These are phyloP conservation scores for Argya squamiceps DNA, from an alignment of 2,797 vertebrate species.

Conservation along the genomic window DNA sequence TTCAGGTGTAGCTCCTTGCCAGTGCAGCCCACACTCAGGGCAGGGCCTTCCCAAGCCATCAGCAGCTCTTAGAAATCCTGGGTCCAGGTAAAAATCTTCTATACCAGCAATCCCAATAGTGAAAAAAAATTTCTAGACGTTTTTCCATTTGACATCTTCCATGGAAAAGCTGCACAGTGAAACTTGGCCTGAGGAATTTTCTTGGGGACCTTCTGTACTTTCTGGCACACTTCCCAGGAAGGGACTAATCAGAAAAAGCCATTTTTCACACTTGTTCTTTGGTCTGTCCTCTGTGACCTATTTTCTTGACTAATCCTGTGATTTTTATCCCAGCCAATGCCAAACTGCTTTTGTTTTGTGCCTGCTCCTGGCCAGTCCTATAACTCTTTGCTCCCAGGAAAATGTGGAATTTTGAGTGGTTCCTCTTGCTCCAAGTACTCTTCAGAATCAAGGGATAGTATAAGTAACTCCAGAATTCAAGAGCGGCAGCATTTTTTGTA, in stretches of 20 bases:
- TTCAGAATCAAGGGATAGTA: not conserved
- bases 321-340: not conserved
- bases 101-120: not conserved
- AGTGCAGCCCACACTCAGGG: not conserved
- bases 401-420: not conserved
- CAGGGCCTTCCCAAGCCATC: not conserved
- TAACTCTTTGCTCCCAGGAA: not conserved
- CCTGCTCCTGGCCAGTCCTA: not conserved
- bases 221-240: constrained; percentile 5
- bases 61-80: not conserved
- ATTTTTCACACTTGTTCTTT: constrained; percentile 19
- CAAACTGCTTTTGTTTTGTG: constrained; percentile 1
- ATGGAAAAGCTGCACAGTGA: not conserved
- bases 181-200: constrained; percentile 6
- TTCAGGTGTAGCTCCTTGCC: not conserved
- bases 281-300: constrained; percentile 24
- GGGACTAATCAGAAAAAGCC: not conserved
- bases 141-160: not conserved
- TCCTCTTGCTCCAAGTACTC: not conserved
- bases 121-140: not conserved
- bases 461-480: not conserved
- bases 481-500: not conserved
- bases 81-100: not conserved
- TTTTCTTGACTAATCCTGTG: constrained; percentile 36
- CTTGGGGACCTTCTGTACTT: constrained; percentile 2